Evolutionary conservation across 1,140 invertebrate genomes (phyloP), one percentile per base, ranked within the genome.

Genomic region (Drosophila pachea): DNA sequence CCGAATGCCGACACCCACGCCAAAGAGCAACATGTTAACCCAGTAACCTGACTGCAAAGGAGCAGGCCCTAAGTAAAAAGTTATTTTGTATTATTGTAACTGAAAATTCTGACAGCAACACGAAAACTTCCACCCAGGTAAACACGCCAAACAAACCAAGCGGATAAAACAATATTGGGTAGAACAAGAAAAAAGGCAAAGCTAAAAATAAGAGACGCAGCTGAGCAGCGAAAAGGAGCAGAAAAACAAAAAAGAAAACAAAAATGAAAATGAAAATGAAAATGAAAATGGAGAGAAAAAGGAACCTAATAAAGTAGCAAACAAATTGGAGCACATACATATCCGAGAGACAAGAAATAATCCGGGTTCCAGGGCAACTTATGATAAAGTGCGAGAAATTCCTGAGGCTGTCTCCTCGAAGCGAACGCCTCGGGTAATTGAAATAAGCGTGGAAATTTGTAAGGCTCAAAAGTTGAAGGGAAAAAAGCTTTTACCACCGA

Each of bases 381-480:
- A 83, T 83, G 78, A 83, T 76, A 84, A 83, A 83, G 79, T 83
- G 79, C 76, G 67, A 70, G 62, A 60, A 83, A 83, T 84, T 63
- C 67, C 66, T 45, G 59, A 74, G 73, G 75, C 73, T 68, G 48
- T 29, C 65, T 64, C 50, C 56, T 54, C 35, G 36, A 62, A 52
- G 38, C 29, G 40, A 48, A 14, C 45, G 68, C 58, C 45, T 59
- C 52, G 56, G 76, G 79, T 84, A 84, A 83, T 84, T 83, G 79
- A 83, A 83, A 83, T 79, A 83, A 84, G 79, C 76, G 69, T 74
- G 73, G 76, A 83, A 83, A 83, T 83, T 83, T 83, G 64, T 83
- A 76, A 74, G 76, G 69, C 79, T 78, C 65, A 69, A 61, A 61
- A 59, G 58, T 53, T 68, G 49, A 43, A 49, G 58, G 48, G 59